Conservation (phyloP, 2,113 vertebrate genomes). For the Rhagologus leucostigma region DNA sequence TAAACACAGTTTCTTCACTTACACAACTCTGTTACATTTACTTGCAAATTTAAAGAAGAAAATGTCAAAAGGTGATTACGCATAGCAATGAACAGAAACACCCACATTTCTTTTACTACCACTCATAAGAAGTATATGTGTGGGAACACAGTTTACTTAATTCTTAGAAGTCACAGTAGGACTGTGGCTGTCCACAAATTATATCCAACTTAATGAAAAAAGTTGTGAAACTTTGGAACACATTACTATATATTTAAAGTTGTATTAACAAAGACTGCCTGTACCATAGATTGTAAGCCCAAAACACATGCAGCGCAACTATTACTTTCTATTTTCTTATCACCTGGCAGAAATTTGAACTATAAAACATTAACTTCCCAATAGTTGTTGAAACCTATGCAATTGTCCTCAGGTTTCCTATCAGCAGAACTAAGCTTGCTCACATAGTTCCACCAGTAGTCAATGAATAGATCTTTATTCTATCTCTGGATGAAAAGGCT, state of each 20-base stretch:
- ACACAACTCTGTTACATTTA: neutral
- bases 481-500: neutral
- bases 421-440: neutral
- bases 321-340: neutral
- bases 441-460: neutral
- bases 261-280: neutral
- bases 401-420: neutral
- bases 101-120: conserved; percentile 11
- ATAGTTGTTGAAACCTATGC: neutral
- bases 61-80: neutral
- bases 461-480: neutral
- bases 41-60: conserved; percentile 5
- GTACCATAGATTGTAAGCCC: neutral
- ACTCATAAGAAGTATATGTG: neutral
- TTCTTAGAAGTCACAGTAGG: conserved; percentile 28
- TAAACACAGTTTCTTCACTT: neutral
- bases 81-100: neutral
- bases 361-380: neutral
- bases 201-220: neutral
- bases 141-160: neutral
- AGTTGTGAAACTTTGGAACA: neutral
- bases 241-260: neutral
- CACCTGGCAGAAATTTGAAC: neutral
- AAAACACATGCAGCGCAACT: neutral
- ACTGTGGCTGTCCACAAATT: neutral